phyloP scores from a whole-genome alignment of 1,140 invertebrate species.

The Lamellibrachia luymesi region DNA sequence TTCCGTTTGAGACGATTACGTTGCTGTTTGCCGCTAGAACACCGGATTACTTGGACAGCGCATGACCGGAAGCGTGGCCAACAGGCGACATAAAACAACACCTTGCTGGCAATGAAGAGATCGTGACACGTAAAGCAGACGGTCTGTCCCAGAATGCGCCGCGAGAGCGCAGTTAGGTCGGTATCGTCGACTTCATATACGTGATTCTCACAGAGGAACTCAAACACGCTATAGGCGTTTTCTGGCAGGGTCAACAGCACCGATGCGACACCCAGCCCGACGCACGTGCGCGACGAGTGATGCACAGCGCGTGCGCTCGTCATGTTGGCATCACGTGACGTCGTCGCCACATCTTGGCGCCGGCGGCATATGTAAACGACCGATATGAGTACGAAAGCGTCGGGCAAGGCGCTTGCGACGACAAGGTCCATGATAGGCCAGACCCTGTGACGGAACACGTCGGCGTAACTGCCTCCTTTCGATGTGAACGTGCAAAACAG shows the following conservation, averaged over 20 bases:
- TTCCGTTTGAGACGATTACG: background rate
- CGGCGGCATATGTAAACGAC: conserved; percentile 22
- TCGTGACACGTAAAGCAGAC: conserved; percentile 9
- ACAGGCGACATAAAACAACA: background rate
- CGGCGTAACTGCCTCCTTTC: conserved; percentile 23
- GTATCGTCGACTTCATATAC: background rate
- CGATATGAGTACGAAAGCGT: conserved; percentile 29
- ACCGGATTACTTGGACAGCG: background rate
- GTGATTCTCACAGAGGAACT: conserved; percentile 15
- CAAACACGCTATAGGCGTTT: conserved; percentile 24
- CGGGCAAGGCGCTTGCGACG: conserved; percentile 40
- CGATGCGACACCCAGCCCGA: conserved; percentile 15
- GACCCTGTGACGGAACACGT: conserved; percentile 39
- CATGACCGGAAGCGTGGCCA: conserved; percentile 9
- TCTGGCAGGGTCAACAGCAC: conserved; percentile 23
- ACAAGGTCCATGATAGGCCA: conserved; percentile 44
- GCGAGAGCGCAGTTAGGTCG: background rate
- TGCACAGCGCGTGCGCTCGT: conserved; percentile 25
- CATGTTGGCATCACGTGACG: conserved; percentile 24
- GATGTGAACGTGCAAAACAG: conserved; percentile 27
- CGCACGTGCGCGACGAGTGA: conserved; percentile 11
- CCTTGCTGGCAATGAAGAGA: conserved; percentile 6
- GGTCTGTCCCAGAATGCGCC: background rate
- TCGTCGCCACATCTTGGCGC: conserved; percentile 15
- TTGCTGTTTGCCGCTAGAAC: background rate